Base-by-base conservation (phyloP, 2,113 vertebrate species). In the Corynorhinus townsendii region DNA sequence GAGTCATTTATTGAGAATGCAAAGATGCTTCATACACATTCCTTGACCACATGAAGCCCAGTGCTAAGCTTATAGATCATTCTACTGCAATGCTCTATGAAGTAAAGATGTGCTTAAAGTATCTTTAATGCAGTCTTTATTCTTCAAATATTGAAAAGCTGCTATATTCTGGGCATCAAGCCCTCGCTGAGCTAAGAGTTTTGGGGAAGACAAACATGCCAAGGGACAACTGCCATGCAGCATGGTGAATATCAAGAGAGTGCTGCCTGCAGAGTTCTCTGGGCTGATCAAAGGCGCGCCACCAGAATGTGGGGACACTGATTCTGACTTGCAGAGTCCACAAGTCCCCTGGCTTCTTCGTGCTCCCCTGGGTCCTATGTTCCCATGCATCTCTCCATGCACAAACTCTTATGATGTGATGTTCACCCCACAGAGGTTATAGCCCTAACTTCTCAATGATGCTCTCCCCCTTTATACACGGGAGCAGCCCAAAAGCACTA, bases 161-260 rank as follows among this genome's bases (percentile, higher is more conserved):
- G 8, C 26, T 62, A 38, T 52, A 84, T 2, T 69, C 20, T 86
- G 16, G 47, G 7, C 4, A n/a, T 3, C 35, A 52, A 35, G 16
- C 86, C 9, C 19, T 91, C 11, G 20, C 0, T 47, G 5, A n/a
- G 1, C 40, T 85, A 59, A 71, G 20, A 40, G 17, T 82, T 52
- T 11, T 9, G 2, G 28, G 2, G 6, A 26, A 83, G 54, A 62
- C 20, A 33, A 30, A 47, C 4, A 30, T 0, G 3, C 8, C 22
- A 35, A 40, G 11, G 4, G 3, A 3, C 10, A 45, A 40, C 6
- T n/a, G 0, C 4, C 5, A 22, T 4, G 5, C 7, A 33, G 16
- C 16, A 47, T 7, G 11, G 26, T 14, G 28, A 85, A 4, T 22
- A 3, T 17, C 49, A 38, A 28, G 4, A 19, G 2, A 62, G 92